Percentiles rank a stretch among this genome's conserved stretches.
phyloP scores from a whole-genome alignment of 1,140 invertebrate genomes.

The Panagrolaimus sp. region DNA sequence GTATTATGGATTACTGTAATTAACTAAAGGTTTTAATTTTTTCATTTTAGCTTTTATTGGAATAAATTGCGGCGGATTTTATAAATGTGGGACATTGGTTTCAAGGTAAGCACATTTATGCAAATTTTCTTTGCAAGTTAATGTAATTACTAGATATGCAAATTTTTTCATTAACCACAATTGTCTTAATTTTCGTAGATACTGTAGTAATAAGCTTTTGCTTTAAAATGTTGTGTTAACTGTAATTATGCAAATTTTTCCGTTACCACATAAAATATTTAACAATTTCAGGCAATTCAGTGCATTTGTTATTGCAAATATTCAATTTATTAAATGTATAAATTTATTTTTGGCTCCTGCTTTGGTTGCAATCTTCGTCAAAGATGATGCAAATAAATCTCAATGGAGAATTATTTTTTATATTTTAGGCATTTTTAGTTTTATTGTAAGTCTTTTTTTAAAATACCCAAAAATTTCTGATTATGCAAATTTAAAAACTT shows the following conservation, averaged over 20 bases:
- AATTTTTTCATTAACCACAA: too few species aligned
- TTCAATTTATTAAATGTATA: slow-evolving; percentile 49
- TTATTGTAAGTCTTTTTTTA: too few species aligned
- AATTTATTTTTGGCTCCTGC: slow-evolving; percentile 39
- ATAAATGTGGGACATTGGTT: background rate
- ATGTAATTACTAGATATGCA: too few species aligned
- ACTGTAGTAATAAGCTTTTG: too few species aligned
- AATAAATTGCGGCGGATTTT: slow-evolving; percentile 9
- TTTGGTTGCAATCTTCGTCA: slow-evolving; percentile 36
- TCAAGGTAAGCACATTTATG: background rate
- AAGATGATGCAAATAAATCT: slow-evolving; percentile 31
- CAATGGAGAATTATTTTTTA: slow-evolving; percentile 45
- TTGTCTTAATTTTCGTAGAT: too few species aligned
- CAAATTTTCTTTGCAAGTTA: too few species aligned
- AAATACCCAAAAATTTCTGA: too few species aligned
- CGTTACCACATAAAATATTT: background rate
- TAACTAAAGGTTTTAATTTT: too few species aligned
- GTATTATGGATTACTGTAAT: too few species aligned
- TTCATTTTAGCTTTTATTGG: background rate
- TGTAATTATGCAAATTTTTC: background rate
- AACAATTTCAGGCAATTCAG: slow-evolving; percentile 44
- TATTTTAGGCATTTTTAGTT: slow-evolving; percentile 24
- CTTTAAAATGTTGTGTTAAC: too few species aligned
- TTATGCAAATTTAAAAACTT: too few species aligned
- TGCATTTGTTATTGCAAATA: slow-evolving; percentile 37